Evolutionary conservation across 2,797 vertebrate genomes (phyloP), one percentile per base, ranked within the genome.

Genomic region (Rhinella marina): DNA sequence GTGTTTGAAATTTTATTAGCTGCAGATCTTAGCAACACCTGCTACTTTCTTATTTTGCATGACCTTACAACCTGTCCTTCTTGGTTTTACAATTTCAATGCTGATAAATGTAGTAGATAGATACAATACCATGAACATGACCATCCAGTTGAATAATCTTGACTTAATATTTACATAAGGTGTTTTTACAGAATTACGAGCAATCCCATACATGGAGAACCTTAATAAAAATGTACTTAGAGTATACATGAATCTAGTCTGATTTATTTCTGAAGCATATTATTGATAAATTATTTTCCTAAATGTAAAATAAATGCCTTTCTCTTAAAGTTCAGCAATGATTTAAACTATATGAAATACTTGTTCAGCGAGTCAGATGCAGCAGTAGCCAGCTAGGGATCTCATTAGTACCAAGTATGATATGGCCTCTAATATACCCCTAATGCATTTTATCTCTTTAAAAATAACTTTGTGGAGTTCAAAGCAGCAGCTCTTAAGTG

Each of bases 381-480:
- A 57, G 62, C 41, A 21, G 54, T 73, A 66, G 56, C 86, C 66
- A 82, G 70, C 86, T 76, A 82, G 70, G 80, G 86, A 87, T 81
- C 86, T 82, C 86, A 87, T 87, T 87, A 87, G 25, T 50, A 82
- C n/a, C n/a, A 50, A 11, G 41, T n/a, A 25, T n/a, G 59, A 41
- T 54, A 82, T 8, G 50, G 13, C 75, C 76, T 59, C 56, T 87
- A 66, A 82, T 75, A 21, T 25, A 72, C 57, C 72, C 56, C n/a
- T 84, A n/a, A 84, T 73, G 70, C 54, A 82, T 82, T 87, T 54
- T 75, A 81, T 59, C n/a, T 76, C 17, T 76, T 62, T 64, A 56
- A 76, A 81, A 73, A 66, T 62, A 82, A 82, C 57, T 52, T 81
- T 56, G 23, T 59, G 32, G 19, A 76, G 29, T 81, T 41, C 32